A percentile compares a stretch with the other conserved stretches of the same genome.
Conservation (phyloP, 2,888 invertebrate species). For the Himalopsyche tibetana region DNA sequence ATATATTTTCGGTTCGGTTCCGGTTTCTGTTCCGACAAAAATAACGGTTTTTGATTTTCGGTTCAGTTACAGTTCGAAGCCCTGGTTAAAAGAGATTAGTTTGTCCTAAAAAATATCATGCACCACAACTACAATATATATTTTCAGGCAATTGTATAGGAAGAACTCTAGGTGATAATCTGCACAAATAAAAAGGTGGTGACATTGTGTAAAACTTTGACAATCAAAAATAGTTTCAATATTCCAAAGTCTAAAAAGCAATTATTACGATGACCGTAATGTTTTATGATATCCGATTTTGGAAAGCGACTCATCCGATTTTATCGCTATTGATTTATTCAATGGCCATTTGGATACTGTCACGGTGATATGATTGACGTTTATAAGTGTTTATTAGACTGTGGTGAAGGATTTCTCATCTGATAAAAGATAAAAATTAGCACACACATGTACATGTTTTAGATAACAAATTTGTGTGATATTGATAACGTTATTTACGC, state of each 20-base stretch:
- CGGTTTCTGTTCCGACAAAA: no score
- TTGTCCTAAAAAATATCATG: no score
- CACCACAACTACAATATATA: no score
- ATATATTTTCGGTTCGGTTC: no score
- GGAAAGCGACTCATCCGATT: background rate
- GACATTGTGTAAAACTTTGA: background rate
- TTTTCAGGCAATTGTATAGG: no score
- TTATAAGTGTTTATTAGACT: background rate
- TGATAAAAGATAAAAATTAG: background rate
- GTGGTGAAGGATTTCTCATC: background rate
- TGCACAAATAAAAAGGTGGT: background rate
- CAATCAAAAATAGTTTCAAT: background rate
- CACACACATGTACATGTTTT: background rate
- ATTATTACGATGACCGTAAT: background rate
- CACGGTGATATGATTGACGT: background rate
- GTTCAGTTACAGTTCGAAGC: no score
- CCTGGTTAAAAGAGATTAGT: no score
- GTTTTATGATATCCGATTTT: background rate
- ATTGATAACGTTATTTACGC: background rate
- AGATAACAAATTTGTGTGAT: background rate
- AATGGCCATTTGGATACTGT: background rate
- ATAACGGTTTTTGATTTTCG: no score
- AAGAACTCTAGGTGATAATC: background rate
- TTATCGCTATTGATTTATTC: background rate
- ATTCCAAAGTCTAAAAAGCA: background rate